These are phyloP conservation scores for Phymastichus coffea DNA, from an alignment of 1,140 invertebrate species.

Conservation along the genomic window DNA sequence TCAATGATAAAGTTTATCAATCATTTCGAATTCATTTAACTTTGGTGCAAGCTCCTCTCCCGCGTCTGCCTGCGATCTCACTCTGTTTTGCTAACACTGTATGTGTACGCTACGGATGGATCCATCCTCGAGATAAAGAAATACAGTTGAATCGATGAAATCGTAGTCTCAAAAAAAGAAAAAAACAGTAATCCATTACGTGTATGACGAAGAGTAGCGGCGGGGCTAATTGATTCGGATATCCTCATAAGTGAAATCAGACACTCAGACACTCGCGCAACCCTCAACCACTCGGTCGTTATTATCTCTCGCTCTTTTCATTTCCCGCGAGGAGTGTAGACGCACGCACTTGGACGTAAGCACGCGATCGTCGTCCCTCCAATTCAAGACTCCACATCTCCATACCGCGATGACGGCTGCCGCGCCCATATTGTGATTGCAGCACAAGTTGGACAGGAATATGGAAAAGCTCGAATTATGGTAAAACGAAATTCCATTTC, in stretches of 20 bases:
- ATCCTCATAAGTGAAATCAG: slow-evolving; percentile 11
- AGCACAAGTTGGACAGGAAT: too few relatives aligned
- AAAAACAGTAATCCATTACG: too few relatives aligned
- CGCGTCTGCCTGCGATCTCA: too few relatives aligned
- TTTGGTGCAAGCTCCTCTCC: slow-evolving; percentile 31
- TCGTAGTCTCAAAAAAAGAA: too few relatives aligned
- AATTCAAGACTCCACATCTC: slow-evolving; percentile 30
- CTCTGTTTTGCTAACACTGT: background rate
- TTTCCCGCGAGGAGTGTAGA: too few relatives aligned
- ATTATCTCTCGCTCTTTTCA: slow-evolving; percentile 6
- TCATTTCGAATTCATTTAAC: slow-evolving; percentile 60
- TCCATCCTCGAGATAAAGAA: too few relatives aligned
- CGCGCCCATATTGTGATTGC: too few relatives aligned
- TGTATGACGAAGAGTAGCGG: too few relatives aligned
- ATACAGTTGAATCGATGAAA: too few relatives aligned
- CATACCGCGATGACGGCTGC: slow-evolving; percentile 11
- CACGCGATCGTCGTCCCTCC: slow-evolving; percentile 28
- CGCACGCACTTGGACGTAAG: slow-evolving; percentile 2
- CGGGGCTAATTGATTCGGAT: slow-evolving; percentile 1
- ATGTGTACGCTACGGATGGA: too few relatives aligned
- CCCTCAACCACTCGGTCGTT: background rate
- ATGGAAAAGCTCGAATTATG: too few relatives aligned
- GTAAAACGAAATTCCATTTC: too few relatives aligned
- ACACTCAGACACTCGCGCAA: background rate
- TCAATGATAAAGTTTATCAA: slow-evolving; percentile 61